A percentile compares a stretch with the other conserved stretches of the same genome.
These are phyloP conservation scores for Drosophila tsacasi DNA, from an alignment of 1,140 invertebrate species.

Conservation along the genomic window DNA sequence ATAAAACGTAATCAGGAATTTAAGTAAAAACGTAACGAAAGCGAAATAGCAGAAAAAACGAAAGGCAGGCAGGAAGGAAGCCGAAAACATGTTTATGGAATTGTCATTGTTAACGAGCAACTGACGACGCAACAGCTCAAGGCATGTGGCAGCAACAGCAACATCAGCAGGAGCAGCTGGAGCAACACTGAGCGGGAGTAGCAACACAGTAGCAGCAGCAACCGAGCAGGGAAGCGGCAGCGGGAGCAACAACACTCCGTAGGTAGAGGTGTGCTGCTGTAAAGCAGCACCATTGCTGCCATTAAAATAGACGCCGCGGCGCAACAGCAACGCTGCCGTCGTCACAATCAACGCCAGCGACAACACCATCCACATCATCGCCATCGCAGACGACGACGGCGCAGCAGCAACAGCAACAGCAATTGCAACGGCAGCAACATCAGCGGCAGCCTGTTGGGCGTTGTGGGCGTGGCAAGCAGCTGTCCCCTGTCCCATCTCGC, in stretches of 20 bases:
- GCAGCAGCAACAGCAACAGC: constrained; percentile 41
- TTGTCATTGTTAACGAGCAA: constrained; percentile 60
- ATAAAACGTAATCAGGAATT: constrained; percentile 54
- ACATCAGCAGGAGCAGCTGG: constrained; percentile 41
- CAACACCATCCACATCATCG: constrained; percentile 78
- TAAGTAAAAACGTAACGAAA: constrained; percentile 31
- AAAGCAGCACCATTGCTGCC: constrained; percentile 82
- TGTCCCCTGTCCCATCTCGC: constrained; percentile 54
- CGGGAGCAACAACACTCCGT: constrained; percentile 31
- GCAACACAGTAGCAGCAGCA: constrained; percentile 12
- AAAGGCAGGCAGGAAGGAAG: constrained; percentile 50
- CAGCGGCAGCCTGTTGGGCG: constrained; percentile 28
- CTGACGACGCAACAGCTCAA: constrained; percentile 40
- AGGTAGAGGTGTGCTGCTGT: constrained; percentile 73
- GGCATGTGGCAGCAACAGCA: constrained; percentile 40
- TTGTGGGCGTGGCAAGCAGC: constrained; percentile 40
- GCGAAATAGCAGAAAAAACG: neutral
- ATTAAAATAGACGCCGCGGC: constrained; percentile 83
- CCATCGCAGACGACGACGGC: constrained; percentile 79
- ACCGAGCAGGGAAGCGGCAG: constrained; percentile 6
- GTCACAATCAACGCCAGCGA: constrained; percentile 81
- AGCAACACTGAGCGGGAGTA: constrained; percentile 37
- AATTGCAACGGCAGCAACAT: constrained; percentile 24
- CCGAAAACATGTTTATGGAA: constrained; percentile 65
- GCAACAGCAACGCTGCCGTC: constrained; percentile 82